Conservation (phyloP, 2,113 vertebrate species). For the Pelecanus crispus region DNA sequence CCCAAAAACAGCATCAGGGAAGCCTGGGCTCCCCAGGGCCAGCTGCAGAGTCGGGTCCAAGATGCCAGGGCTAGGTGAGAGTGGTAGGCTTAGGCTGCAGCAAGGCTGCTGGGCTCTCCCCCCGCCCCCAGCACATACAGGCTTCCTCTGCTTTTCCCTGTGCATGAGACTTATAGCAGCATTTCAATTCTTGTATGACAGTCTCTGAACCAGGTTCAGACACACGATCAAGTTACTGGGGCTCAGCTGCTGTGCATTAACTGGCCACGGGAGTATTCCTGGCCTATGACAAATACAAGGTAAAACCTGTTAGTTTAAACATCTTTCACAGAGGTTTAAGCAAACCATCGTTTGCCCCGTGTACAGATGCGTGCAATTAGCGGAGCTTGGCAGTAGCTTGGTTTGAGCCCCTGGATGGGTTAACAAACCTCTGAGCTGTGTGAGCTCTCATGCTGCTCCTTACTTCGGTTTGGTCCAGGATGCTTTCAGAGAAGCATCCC, state of each 20-base stretch:
- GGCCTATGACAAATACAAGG: not conserved
- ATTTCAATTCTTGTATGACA: not conserved
- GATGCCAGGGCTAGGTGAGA: not conserved
- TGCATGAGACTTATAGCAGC: accelerated
- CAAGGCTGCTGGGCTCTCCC: not conserved
- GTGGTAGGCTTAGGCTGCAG: not conserved
- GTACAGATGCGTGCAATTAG: not conserved
- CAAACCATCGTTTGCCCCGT: accelerated
- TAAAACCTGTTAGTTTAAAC: not conserved
- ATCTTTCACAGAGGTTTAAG: not conserved
- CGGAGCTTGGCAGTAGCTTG: not conserved
- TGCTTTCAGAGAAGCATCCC: not conserved
- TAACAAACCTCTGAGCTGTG: not conserved
- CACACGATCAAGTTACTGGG: not conserved
- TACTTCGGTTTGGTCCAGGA: not conserved
- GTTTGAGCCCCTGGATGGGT: not conserved
- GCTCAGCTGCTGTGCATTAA: slow-evolving; percentile 2
- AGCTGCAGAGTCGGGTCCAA: not conserved
- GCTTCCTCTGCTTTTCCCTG: not conserved
- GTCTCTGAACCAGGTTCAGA: not conserved
- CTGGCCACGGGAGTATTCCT: not conserved
- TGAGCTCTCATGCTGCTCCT: not conserved
- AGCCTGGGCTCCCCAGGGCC: not conserved
- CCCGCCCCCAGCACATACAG: not conserved
- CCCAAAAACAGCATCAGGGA: not conserved